Evolutionary conservation across 2,113 vertebrate genomes (phyloP), one percentile per base, ranked within the genome.

Genomic region (Burhinus oedicnemus): DNA sequence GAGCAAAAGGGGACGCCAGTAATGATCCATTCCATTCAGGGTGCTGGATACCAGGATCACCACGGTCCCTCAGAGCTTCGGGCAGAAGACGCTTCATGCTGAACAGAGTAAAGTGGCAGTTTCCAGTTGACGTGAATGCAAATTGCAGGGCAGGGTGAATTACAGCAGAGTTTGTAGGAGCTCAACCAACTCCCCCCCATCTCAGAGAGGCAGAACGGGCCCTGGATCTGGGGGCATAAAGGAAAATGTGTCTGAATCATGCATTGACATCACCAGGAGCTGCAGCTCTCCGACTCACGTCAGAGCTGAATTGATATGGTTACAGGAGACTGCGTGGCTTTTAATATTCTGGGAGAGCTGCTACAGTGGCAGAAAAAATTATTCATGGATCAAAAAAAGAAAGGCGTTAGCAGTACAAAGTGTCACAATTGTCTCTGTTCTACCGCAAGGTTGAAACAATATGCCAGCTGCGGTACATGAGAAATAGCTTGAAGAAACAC

Each of bases 351-450:
- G 38, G 57, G 61, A 87, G 86, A 94, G 80, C 86, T 95, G 81
- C 64, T 89, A 45, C 86, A 90, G 61, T 83, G 83, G 80, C 84
- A 95, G 66, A 70, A 51, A 94, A 94, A 87, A 61, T 93, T 93
- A 95, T 87, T 92, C 87, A 81, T 61, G 64, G 79, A 89, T 82
- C 68, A 96, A 69, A 82, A 87, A 72, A 70, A 72, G 69, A 51
- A 87, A 91, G 54, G 78, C 80, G n/a, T 90, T 92, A 89, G 44
- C 76, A 87, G 83, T 77, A 75, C 87, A 85, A 78, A 97, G 83
- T 79, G 93, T 83, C 90, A 52, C 54, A 52, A 90, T 90, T 91
- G 76, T 52, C 88, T 94, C 87, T 79, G 79, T 80, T 94, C 85
- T 85, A 54, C 66, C 0, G 5, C 12, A 29, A 92, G 93, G 90